phyloP scores from a whole-genome alignment of 2,888 invertebrate genomes.

The Parnassius apollo region DNA sequence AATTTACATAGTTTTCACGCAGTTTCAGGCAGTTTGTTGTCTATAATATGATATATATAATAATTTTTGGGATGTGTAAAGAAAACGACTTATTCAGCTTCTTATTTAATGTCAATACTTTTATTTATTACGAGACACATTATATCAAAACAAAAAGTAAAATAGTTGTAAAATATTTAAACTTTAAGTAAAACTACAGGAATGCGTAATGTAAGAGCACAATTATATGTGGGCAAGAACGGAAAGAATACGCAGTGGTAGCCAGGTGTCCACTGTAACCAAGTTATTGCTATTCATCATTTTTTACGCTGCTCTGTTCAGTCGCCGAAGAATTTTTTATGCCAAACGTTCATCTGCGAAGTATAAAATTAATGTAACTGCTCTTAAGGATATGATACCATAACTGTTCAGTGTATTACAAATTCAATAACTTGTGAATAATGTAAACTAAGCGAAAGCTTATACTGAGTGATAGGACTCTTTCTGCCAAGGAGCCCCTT shows the following conservation, averaged over 20 bases:
- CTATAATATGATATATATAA: no score
- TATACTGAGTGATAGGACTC: background rate
- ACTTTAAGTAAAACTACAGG: background rate
- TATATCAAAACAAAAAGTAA: no score
- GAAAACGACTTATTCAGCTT: no score
- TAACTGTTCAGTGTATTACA: background rate
- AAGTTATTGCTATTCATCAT: background rate
- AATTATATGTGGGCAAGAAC: conserved; percentile 32
- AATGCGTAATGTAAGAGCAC: conserved; percentile 34
- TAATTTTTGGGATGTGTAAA: no score
- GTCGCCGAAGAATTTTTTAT: background rate
- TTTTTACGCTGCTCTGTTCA: background rate
- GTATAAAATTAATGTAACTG: background rate
- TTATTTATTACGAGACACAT: no score
- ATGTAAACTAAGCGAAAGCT: no score
- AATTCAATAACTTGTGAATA: background rate
- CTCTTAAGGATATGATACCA: background rate
- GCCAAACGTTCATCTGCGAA: background rate
- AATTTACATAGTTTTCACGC: no score
- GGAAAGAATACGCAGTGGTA: conserved; percentile 28
- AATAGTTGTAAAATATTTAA: no score
- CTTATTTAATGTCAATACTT: no score
- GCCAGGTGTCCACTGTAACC: conserved; percentile 27
- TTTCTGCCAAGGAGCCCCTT: background rate
- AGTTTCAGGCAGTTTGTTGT: no score